These are phyloP conservation scores for Drosophila planitibia DNA, from an alignment of 2,888 invertebrate species.

Conservation along the genomic window DNA sequence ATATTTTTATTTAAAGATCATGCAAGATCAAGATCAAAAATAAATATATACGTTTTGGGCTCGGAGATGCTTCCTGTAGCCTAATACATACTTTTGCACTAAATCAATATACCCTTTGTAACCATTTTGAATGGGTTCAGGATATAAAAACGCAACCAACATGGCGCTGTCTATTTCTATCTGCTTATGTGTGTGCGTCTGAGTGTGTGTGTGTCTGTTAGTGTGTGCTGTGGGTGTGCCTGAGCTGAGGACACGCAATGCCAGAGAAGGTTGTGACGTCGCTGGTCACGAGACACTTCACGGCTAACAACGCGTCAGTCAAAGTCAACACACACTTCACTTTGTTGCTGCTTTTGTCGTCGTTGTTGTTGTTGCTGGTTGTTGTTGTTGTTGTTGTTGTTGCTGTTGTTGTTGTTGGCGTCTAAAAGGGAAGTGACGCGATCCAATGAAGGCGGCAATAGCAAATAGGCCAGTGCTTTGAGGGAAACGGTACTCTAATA, in stretches of 20 bases:
- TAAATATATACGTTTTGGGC: background rate
- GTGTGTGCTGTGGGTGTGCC: conserved; percentile 11
- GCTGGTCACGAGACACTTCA: conserved; percentile 65
- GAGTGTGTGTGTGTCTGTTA: background rate
- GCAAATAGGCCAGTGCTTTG: conserved; percentile 23
- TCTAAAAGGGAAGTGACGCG: background rate
- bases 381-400: conserved; percentile 7
- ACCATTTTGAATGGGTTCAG: background rate
- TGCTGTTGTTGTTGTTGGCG: conserved; percentile 19
- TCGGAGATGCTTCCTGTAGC: background rate
- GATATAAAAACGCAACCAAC: conserved; percentile 25
- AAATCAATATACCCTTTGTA: background rate
- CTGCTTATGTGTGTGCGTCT: conserved; percentile 13
- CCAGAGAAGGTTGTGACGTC: conserved; percentile 45
- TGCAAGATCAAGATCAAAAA: background rate
- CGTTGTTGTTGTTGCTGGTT: conserved; percentile 20
- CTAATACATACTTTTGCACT: background rate
- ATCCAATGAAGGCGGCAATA: conserved; percentile 21
- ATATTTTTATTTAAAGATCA: background rate
- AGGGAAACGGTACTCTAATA: conserved; percentile 35
- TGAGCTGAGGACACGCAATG: conserved; percentile 52
- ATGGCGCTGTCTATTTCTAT: conserved; percentile 18
- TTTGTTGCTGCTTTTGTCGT: conserved; percentile 31
- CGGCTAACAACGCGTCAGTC: conserved; percentile 77
- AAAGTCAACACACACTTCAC: conserved; percentile 76